Conservation (phyloP, 2,797 vertebrate species). For the Pseudotriccus pelzelni region DNA sequence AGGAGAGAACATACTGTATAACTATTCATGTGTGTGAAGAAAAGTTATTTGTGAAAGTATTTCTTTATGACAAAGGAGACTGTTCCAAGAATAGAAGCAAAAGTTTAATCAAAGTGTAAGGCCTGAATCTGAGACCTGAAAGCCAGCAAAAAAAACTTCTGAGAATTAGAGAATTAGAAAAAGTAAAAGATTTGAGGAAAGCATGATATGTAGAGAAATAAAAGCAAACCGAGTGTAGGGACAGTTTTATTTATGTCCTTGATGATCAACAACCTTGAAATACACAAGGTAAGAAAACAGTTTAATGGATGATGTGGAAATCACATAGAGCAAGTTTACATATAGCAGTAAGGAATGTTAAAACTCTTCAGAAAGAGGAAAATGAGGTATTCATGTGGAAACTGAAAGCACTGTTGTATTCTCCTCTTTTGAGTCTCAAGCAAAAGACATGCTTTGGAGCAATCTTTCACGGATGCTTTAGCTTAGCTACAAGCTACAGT, state of each 20-base stretch:
- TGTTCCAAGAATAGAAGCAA: background rate
- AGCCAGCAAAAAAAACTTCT: background rate
- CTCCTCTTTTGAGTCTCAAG: background rate
- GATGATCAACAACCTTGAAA: background rate
- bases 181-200: background rate
- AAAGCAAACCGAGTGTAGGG: background rate
- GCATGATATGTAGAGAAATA: background rate
- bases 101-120: background rate
- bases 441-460: background rate
- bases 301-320: background rate
- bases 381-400: background rate
- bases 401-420: background rate
- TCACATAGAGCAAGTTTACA: background rate
- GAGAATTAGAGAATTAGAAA: background rate
- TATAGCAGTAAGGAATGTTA: background rate
- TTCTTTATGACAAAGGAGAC: background rate
- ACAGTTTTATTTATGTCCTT: background rate
- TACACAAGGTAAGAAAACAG: background rate
- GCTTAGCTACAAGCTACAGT: background rate
- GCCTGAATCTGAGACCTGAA: background rate
- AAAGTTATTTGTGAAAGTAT: constrained; percentile 1
- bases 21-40: background rate
- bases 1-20: background rate
- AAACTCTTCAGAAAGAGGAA: background rate
- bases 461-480: background rate